Percentiles rank a stretch among this genome's conserved stretches.
Conservation (phyloP, 1,140 invertebrate species). For the Aphidius ervi region DNA sequence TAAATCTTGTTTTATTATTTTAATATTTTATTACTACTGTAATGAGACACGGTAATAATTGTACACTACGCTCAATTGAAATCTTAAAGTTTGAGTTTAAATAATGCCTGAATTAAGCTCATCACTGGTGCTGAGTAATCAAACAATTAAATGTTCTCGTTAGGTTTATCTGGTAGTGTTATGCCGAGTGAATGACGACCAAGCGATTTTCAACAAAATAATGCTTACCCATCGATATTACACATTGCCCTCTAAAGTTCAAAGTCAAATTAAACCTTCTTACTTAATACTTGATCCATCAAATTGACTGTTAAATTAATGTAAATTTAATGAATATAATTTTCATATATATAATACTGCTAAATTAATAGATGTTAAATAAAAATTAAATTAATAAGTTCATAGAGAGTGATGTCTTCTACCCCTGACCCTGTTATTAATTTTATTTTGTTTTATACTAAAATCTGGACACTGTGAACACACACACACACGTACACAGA, state of each 20-base stretch:
- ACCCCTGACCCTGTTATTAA: no score
- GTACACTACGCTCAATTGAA: conserved; percentile 10
- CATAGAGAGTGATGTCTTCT: conserved; percentile 27
- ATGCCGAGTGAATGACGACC: conserved; percentile 30
- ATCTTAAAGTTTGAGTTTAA: conserved; percentile 44
- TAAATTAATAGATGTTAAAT: neutral
- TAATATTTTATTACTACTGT: no score
- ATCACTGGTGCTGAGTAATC: conserved; percentile 52
- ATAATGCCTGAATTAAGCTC: conserved; percentile 35
- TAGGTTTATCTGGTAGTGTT: conserved; percentile 20
- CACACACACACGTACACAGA: no score
- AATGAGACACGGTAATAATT: conserved; percentile 1
- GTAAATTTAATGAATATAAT: no score
- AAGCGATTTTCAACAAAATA: conserved; percentile 46
- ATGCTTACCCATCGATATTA: conserved; percentile 49
- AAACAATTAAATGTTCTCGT: conserved; percentile 48
- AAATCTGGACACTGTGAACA: no score
- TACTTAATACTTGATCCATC: neutral
- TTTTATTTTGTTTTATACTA: no score
- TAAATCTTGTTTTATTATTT: no score
- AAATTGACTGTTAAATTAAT: conserved; percentile 8
- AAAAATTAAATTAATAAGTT: conserved; percentile 44
- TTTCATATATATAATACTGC: neutral
- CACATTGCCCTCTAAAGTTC: conserved; percentile 37
- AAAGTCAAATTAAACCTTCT: conserved; percentile 48